Conservation (phyloP, 2,888 invertebrate species). For the Habroteleia sp. region DNA sequence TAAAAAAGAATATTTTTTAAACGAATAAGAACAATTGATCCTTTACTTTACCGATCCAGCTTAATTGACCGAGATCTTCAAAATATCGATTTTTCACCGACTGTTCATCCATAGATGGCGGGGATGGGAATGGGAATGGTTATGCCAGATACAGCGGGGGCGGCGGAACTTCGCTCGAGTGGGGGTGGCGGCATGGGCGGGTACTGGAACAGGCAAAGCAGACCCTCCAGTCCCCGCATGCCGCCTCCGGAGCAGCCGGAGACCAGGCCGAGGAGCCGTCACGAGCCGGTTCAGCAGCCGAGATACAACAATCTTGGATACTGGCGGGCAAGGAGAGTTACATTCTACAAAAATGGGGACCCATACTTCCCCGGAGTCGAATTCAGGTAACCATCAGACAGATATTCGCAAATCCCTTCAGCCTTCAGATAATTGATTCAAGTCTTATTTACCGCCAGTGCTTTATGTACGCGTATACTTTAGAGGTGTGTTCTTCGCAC, state of each 20-base stretch:
- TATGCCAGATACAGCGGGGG: constrained; percentile 75
- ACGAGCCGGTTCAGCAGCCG: constrained; percentile 81
- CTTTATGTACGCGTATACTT: constrained; percentile 9
- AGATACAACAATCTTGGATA: constrained; percentile 91
- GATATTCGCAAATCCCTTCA: not conserved
- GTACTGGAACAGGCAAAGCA: constrained; percentile 81
- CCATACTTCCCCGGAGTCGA: constrained; percentile 95
- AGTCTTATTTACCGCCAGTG: constrained; percentile 34
- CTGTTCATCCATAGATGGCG: constrained; percentile 56
- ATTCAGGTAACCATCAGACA: constrained; percentile 82
- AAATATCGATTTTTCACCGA: constrained; percentile 51
- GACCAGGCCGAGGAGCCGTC: constrained; percentile 83
- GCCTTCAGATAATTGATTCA: constrained; percentile 37
- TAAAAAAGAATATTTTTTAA: too few species aligned
- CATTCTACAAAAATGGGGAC: constrained; percentile 96
- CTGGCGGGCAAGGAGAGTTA: constrained; percentile 92
- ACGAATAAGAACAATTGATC: too few species aligned
- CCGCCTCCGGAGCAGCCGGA: constrained; percentile 83
- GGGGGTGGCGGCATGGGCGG: constrained; percentile 81
- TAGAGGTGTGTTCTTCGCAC: constrained; percentile 11
- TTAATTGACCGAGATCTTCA: constrained; percentile 20
- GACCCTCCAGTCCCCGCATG: constrained; percentile 82
- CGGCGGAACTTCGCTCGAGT: constrained; percentile 69
- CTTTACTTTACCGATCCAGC: constrained; percentile 3
- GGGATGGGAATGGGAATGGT: constrained; percentile 67